Base-by-base conservation (phyloP, 2,888 invertebrate species). In the Cephus pulcher region DNA sequence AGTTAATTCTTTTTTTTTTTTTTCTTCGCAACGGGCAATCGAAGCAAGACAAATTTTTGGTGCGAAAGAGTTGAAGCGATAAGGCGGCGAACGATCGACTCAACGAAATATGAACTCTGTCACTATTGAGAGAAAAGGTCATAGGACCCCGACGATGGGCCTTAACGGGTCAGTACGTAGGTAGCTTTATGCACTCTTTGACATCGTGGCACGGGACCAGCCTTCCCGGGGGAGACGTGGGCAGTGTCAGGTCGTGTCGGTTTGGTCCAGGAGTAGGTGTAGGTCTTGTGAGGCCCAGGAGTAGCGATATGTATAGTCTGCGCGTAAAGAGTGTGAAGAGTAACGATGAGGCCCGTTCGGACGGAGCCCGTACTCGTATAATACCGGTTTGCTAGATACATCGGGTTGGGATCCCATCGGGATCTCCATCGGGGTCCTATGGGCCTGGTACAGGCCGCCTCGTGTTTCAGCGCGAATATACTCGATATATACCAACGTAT, bases 301-400 rank as follows among this genome's bases (percentile, higher is more conserved):
- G 23, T 56, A 56, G 9, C 56, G 15, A 56, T 56, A 56, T 56
- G 56, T 23, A 6, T 56, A 56, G 56, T 56, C 56, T 23, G 23
- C 23, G 56, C 23, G 56, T 56, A 23, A 56, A 56, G 56, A 56
- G 56, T 56, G 56, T 56, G 56, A 56, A 56, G 76, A 79, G 75
- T 77, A 81, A 79, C 79, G 77, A 83, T 80, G 75, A 79, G 76
- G 82, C 78, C 80, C 76, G 81, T 78, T 79, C 78, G 76, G 76
- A 75, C 77, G 78, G 78, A 23, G 9, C 56, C 23, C 56, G 56
- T 56, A 34, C 71, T 82, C 80, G 82, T 81, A 82, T 83, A 82
- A 84, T 84, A 84, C 84, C 84, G 84, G 84, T 84, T 84, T 84
- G 78, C 74, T 81, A 79, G 79, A 77, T 77, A 75, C 69, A 79